A percentile compares a stretch with the other conserved stretches of the same genome.
phyloP scores from a whole-genome alignment of 2,113 vertebrate genomes.

The Aptenodytes forsteri region DNA sequence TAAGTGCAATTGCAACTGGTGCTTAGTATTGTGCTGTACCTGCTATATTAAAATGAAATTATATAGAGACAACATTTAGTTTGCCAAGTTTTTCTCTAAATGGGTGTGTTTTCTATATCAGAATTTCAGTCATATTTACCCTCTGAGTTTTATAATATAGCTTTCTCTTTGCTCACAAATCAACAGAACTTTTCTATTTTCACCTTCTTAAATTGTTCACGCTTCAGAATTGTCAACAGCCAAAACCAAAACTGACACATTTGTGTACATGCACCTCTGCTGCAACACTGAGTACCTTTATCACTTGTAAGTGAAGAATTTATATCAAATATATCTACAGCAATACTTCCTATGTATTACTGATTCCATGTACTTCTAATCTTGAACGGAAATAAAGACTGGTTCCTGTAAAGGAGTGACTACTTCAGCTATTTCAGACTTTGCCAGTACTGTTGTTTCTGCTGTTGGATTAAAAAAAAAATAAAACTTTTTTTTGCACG shows the following conservation, averaged over 20 bases:
- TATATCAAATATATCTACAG: neutral
- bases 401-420: neutral
- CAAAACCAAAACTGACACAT: neutral
- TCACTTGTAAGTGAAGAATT: neutral
- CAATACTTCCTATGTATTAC: neutral
- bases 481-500: neutral
- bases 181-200: neutral
- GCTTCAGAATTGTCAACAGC: neutral
- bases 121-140: neutral
- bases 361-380: neutral
- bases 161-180: neutral
- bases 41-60: fast-evolving
- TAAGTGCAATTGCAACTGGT: neutral
- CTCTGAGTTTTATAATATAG: neutral
- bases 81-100: neutral
- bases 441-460: neutral
- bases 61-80: neutral
- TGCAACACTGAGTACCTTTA: neutral
- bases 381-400: too few relatives aligned
- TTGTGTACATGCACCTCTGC: neutral
- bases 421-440: neutral
- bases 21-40: neutral
- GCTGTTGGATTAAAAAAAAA: neutral
- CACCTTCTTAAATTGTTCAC: neutral
- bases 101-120: neutral